Percentiles rank a stretch among this genome's conserved stretches.
These are phyloP conservation scores for Gastrophysa polygoni DNA, from an alignment of 2,888 invertebrate species.

Conservation along the genomic window DNA sequence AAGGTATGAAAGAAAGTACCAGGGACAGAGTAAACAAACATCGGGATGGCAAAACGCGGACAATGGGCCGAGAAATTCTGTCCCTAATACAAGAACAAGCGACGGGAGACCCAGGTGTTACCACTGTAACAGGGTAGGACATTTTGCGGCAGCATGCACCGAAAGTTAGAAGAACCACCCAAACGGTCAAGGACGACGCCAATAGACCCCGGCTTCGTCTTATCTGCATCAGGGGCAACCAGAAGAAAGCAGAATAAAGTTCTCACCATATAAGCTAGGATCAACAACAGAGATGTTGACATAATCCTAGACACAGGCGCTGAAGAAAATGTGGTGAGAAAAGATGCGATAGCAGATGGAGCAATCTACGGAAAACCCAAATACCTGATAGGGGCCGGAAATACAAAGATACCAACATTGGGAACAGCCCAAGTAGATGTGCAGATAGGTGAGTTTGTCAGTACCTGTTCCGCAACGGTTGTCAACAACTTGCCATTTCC, in stretches of 20 bases:
- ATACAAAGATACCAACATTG: neutral
- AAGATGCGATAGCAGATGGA: neutral
- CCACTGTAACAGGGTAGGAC: constrained; percentile 5
- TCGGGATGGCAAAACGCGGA: neutral
- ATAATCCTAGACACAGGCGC: neutral
- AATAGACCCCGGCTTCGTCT: constrained; percentile 2
- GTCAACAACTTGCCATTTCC: neutral
- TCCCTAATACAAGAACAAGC: neutral
- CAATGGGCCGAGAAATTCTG: neutral
- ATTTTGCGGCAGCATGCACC: neutral
- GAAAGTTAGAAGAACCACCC: neutral
- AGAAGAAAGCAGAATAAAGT: neutral
- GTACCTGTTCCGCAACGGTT: neutral
- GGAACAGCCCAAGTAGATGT: neutral
- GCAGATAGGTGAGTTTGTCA: too few relatives aligned
- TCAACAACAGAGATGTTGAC: neutral
- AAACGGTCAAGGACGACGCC: constrained; percentile 3
- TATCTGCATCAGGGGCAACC: constrained; percentile 3
- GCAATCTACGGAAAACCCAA: neutral
- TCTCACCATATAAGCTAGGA: neutral
- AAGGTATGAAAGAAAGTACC: neutral
- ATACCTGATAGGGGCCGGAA: neutral
- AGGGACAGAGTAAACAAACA: neutral
- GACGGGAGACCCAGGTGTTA: constrained; percentile 10
- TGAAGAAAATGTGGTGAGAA: neutral